These are phyloP conservation scores for Micromys minutus DNA, from an alignment of 2,113 vertebrate genomes.

Conservation along the genomic window DNA sequence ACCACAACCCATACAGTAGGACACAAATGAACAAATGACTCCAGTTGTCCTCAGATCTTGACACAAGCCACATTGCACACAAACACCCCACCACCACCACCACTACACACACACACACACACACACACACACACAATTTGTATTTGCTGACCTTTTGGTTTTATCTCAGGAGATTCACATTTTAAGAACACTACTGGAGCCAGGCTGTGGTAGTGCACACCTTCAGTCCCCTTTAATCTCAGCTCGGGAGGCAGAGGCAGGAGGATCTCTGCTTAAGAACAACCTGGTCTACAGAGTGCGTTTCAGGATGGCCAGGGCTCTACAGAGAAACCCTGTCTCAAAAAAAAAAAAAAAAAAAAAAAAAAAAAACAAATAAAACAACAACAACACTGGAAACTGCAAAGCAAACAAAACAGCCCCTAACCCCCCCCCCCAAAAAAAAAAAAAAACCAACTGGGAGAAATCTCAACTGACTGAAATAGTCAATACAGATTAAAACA, in stretches of 20 bases:
- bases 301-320: neutral
- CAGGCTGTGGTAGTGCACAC: neutral
- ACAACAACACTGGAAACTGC: neutral
- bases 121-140: neutral
- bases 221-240: neutral
- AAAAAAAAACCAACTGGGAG: neutral
- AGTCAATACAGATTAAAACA: constrained; percentile 9
- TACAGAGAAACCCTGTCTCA: neutral
- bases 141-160: neutral
- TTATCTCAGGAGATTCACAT: constrained; percentile 12
- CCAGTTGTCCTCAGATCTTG: neutral
- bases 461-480: neutral
- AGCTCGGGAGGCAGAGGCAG: neutral
- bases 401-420: neutral
- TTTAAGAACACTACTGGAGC: neutral
- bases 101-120: neutral
- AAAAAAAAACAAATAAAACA: neutral
- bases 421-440: no score
- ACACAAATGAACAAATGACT: neutral
- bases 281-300: neutral
- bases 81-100: no score
- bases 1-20: neutral
- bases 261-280: neutral
- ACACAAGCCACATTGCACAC: neutral
- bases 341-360: neutral